Conservation (phyloP, 2,113 vertebrate genomes). For the Nymphicus hollandicus region DNA sequence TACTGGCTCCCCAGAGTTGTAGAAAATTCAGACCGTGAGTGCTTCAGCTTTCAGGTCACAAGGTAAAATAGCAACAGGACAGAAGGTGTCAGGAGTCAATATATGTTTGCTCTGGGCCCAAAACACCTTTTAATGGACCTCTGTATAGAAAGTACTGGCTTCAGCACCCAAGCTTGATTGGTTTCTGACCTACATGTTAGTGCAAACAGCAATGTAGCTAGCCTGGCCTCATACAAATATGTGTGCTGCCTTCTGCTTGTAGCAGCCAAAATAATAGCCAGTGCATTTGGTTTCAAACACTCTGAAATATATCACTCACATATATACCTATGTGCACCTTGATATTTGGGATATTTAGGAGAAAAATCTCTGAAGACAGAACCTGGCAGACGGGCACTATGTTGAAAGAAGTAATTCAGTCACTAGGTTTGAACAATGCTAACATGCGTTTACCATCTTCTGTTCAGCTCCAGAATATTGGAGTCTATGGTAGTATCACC, state of each 20-base stretch:
- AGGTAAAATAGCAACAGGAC: background rate
- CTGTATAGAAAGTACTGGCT: background rate
- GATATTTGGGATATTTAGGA: background rate
- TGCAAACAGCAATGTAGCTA: fast-evolving
- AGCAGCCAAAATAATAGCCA: background rate
- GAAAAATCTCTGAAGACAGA: background rate
- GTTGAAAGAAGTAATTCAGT: background rate
- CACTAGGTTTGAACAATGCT: background rate
- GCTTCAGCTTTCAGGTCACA: background rate
- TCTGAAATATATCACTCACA: background rate
- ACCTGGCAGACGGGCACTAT: background rate
- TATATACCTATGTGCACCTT: background rate
- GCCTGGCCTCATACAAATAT: background rate
- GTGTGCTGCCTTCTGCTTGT: background rate
- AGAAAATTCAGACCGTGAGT: background rate
- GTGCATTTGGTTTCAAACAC: background rate
- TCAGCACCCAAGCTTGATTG: background rate
- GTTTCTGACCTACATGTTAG: background rate
- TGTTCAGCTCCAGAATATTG: background rate
- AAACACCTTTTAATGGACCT: background rate
- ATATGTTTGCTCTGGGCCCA: background rate
- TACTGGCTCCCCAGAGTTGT: background rate
- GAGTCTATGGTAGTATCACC: background rate
- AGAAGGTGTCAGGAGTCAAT: background rate
- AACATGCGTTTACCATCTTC: background rate